Evolutionary conservation across 2,797 vertebrate species (phyloP).

Genomic region (Ambastaia sidthimunki): DNA sequence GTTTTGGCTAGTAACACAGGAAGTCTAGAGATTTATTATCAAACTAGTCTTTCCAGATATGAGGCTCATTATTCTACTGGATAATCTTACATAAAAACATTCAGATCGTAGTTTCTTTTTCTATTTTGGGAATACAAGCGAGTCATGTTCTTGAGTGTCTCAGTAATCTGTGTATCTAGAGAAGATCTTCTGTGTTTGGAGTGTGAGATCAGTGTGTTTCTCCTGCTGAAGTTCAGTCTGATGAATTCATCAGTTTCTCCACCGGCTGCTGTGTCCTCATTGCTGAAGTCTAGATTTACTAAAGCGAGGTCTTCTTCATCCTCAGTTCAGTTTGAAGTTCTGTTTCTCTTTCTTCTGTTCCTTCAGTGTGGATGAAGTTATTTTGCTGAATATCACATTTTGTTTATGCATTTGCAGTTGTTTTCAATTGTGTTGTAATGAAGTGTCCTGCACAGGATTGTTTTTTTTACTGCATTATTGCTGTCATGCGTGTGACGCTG

Average conservation of each 20-base stretch:
- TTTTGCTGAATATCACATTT: conserved; percentile 19
- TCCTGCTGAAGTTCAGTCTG: conserved; percentile 30
- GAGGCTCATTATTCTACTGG: neutral
- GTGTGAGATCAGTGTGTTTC: neutral
- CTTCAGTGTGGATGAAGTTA: conserved; percentile 5
- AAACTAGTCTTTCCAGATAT: neutral
- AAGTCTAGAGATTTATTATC: neutral
- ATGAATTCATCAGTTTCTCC: conserved; percentile 48
- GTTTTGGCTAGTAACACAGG: neutral
- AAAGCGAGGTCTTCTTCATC: conserved; percentile 81
- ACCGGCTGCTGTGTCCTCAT: conserved; percentile 83
- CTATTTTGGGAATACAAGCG: neutral
- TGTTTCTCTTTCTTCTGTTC: conserved; percentile 30
- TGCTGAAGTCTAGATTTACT: conserved; percentile 99
- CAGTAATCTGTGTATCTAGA: too few species aligned
- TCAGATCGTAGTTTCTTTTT: neutral
- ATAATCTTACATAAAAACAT: neutral
- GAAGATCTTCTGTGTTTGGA: neutral
- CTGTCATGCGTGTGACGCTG: conserved; percentile 31
- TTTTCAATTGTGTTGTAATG: neutral
- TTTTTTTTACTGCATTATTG: conserved; percentile 30
- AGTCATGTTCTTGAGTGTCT: neutral
- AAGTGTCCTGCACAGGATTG: conserved; percentile 8
- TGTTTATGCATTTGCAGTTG: conserved; percentile 19
- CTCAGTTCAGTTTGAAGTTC: conserved; percentile 36